Base-by-base conservation (phyloP, 2,113 vertebrate genomes). In the Rhadina sibilatrix region DNA sequence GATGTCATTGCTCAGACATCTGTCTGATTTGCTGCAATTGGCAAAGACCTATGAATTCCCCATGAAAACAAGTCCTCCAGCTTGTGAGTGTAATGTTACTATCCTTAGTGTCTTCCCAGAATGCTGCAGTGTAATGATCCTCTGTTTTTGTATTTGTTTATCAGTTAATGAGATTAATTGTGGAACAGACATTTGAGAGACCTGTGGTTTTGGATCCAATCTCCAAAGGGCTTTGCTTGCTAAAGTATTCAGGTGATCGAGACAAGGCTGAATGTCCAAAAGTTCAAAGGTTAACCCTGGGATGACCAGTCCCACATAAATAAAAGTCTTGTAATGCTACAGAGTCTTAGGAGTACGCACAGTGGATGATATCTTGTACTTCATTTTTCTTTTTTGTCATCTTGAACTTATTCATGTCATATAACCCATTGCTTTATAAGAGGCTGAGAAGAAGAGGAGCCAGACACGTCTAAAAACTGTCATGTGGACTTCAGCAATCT, bases 1-100 rank as follows among this genome's bases (percentile, higher is more conserved):
- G 84, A 96, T 79, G 85, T 91, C 96, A 95, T 9, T 89, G 89
- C 93, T 83, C 86, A 94, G 86, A 64, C 69, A 95, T 96, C 71
- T 46, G 37, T 19, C 57, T 89, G 83, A 91, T 89, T 90, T 92
- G 80, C 53, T 88, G 81, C 86, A 54, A 15, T 40, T 94, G 89
- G 82, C 92, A 94, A 90, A 88, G 88, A 78, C 66, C 28, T 69
- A 40, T 0, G 0, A 81, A 88, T 87, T 86, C 92, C 82, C 72
- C 28, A 35, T 24, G 71, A 89, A 94, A 95, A 80, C 1, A 2
- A 77, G 83, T 47, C 68, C 66, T 86, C 71, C 49, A 64, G 0
- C 60, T 93, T 87, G 49, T 85, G 50, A 79, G 71, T 60, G 76
- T 96, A 94, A 91, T 82, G 92, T 96, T 92, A 85, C 95, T 96